These are phyloP conservation scores for Drosophila birchii DNA, from an alignment of 2,888 invertebrate genomes.

Conservation along the genomic window DNA sequence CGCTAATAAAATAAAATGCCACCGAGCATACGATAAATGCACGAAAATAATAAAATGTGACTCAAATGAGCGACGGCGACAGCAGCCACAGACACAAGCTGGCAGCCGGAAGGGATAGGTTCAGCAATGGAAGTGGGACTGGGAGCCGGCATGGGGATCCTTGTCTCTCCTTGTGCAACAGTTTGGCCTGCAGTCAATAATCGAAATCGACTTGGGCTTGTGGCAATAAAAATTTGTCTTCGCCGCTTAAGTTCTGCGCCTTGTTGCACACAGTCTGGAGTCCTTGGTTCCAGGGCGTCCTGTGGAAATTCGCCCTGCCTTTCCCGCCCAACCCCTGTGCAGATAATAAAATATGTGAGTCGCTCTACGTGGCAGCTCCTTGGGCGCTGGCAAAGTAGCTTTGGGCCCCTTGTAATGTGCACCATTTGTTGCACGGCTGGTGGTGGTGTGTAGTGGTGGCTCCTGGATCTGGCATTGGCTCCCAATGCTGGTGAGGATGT, in stretches of 20 bases:
- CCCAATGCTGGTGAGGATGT: constrained; percentile 23
- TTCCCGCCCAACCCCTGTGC: constrained; percentile 13
- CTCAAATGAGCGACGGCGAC: constrained; percentile 76
- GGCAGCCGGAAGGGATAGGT: constrained; percentile 26
- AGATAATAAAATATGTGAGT: constrained; percentile 54
- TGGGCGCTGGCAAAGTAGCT: constrained; percentile 48
- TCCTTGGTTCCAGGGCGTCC: constrained; percentile 11
- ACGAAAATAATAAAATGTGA: constrained; percentile 79
- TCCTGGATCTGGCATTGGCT: constrained; percentile 44
- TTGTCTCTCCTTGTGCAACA: constrained; percentile 40
- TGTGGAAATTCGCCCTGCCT: constrained; percentile 3
- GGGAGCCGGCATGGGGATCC: background rate
- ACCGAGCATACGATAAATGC: constrained; percentile 76
- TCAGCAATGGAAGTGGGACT: constrained; percentile 6
- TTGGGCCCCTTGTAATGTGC: constrained; percentile 54
- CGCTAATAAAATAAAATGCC: constrained; percentile 79
- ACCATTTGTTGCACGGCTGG: constrained; percentile 64
- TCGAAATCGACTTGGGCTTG: constrained; percentile 55
- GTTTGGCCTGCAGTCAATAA: constrained; percentile 47
- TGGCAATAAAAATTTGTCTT: constrained; percentile 55
- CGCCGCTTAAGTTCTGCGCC: constrained; percentile 44
- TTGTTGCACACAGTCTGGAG: constrained; percentile 13
- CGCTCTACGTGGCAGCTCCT: constrained; percentile 44
- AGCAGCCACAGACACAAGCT: constrained; percentile 48
- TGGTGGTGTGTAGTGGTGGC: constrained; percentile 34